These are phyloP conservation scores for Alviniconcha marisindica DNA, from an alignment of 1,140 invertebrate genomes.

Conservation along the genomic window DNA sequence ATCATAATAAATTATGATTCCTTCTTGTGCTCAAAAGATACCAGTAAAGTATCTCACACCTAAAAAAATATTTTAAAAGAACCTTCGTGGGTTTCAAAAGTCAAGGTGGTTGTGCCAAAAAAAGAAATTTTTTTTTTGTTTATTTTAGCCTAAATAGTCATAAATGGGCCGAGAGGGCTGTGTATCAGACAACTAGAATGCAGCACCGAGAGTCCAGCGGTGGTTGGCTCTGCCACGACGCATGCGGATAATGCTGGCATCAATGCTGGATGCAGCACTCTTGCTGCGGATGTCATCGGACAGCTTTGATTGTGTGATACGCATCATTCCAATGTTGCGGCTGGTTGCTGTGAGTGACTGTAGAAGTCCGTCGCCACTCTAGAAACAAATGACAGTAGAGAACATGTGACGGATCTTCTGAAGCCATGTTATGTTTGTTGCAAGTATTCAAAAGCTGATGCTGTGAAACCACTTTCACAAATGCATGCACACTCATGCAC, in stretches of 20 bases:
- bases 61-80: too few species aligned
- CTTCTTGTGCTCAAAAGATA: too few species aligned
- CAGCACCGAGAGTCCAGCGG: conserved; percentile 70
- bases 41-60: too few species aligned
- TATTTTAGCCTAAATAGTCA: background rate
- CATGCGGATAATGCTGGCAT: conserved; percentile 69
- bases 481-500: too few species aligned
- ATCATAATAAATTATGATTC: too few species aligned
- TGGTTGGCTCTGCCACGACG: conserved; percentile 70
- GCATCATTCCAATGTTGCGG: conserved; percentile 72
- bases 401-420: too few species aligned
- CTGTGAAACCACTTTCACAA: too few species aligned
- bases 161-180: too few species aligned
- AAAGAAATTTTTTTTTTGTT: background rate
- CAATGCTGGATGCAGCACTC: conserved; percentile 62
- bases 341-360: conserved; percentile 73
- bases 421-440: too few species aligned
- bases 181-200: conserved; percentile 63
- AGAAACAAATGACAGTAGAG: conserved; percentile 45
- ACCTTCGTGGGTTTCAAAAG: background rate
- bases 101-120: background rate
- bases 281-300: conserved; percentile 72
- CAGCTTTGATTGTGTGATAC: conserved; percentile 65
- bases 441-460: too few species aligned
- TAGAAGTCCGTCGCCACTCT: conserved; percentile 71